These are phyloP conservation scores for Rhingia rostrata DNA, from an alignment of 2,888 invertebrate genomes.

Conservation along the genomic window DNA sequence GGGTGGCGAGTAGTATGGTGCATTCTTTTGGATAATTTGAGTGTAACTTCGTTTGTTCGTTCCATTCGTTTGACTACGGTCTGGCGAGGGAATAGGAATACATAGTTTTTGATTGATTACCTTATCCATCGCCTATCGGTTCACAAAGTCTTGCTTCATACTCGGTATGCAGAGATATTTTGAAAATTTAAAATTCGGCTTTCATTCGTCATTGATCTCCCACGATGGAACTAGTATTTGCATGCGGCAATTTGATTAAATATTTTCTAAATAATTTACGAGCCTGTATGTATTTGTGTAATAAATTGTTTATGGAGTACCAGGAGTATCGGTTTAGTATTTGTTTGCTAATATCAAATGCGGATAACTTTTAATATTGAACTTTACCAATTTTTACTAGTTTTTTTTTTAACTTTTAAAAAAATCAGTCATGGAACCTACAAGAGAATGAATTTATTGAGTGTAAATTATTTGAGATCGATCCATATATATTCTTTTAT, in stretches of 20 bases:
- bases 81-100: conserved; percentile 2
- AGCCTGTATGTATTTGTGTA: background rate
- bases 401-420: no score
- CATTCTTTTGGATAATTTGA: conserved; percentile 71
- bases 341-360: background rate
- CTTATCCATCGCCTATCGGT: conserved; percentile 6
- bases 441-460: no score
- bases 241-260: conserved; percentile 30
- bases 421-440: no score
- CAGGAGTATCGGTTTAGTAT: background rate
- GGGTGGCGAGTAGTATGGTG: conserved; percentile 55
- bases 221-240: background rate
- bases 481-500: no score
- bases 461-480: no score
- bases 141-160: conserved; percentile 8
- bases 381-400: no score
- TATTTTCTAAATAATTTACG: conserved; percentile 1
- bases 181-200: conserved; percentile 27
- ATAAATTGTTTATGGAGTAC: conserved; percentile 9
- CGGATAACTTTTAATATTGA: no score
- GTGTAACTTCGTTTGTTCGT: conserved; percentile 70
- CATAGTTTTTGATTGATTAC: conserved; percentile 53
- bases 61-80: conserved; percentile 38
- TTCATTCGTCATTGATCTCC: conserved; percentile 4
- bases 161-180: background rate